phyloP scores from a whole-genome alignment of 2,113 vertebrate genomes.

The Opisthocomus hoazin region DNA sequence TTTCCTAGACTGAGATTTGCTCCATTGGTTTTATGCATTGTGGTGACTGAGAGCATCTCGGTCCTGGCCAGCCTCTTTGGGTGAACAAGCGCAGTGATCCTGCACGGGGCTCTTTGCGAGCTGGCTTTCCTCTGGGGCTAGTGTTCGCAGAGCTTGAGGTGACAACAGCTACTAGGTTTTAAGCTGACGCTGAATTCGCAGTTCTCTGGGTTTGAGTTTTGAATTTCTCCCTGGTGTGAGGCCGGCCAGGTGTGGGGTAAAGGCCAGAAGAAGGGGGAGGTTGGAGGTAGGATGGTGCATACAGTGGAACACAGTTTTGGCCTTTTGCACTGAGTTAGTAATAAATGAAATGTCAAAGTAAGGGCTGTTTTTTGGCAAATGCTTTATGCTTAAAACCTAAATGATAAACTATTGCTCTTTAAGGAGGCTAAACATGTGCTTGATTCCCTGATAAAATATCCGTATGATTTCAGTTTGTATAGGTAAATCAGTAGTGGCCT shows the following conservation, averaged over 20 bases:
- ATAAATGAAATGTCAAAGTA: neutral
- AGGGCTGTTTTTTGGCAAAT: neutral
- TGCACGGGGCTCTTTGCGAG: neutral
- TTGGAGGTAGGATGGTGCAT: neutral
- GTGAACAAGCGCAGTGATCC: rapidly evolving
- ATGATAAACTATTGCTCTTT: neutral
- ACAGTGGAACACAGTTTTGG: neutral
- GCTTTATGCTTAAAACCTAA: neutral
- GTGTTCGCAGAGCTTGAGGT: neutral
- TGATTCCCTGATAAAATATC: neutral
- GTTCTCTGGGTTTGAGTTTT: neutral
- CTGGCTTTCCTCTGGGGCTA: neutral
- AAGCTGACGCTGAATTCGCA: neutral
- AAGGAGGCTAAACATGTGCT: neutral
- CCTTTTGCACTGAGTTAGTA: neutral
- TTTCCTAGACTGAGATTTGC: neutral
- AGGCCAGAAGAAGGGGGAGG: neutral
- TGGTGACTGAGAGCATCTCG: neutral
- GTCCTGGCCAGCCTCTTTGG: neutral
- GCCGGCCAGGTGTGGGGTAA: neutral
- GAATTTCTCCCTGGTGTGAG: neutral
- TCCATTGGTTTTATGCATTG: neutral
- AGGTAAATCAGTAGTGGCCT: neutral
- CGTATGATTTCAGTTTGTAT: neutral
- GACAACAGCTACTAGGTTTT: neutral